phyloP scores from a whole-genome alignment of 2,113 vertebrate genomes.

The Coreoperca whiteheadi region DNA sequence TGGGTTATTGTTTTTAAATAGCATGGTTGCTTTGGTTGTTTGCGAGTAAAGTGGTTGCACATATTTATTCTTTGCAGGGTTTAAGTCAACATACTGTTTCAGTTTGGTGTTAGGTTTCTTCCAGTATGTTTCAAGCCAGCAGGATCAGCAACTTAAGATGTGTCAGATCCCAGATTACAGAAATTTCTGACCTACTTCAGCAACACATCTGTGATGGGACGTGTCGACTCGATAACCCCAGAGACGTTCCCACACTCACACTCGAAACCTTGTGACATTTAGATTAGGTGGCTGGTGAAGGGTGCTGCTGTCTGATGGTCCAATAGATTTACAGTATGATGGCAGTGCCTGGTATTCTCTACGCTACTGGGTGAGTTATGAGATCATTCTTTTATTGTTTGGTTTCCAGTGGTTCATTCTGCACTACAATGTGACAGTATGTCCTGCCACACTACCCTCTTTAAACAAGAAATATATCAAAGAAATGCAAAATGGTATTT shows the following conservation, averaged over 20 bases:
- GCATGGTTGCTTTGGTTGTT: background rate
- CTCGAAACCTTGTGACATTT: constrained; percentile 38
- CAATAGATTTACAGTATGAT: background rate
- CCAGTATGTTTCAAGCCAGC: background rate
- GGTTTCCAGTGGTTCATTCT: background rate
- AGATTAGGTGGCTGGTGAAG: constrained; percentile 29
- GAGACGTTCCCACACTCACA: constrained; percentile 10
- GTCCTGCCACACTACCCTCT: background rate
- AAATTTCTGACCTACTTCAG: background rate
- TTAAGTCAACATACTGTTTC: background rate
- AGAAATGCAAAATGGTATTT: background rate
- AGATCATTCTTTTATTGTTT: background rate
- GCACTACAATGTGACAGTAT: background rate
- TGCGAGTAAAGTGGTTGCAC: background rate
- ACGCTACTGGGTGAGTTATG: background rate
- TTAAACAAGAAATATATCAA: background rate
- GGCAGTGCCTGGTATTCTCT: background rate
- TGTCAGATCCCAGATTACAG: background rate
- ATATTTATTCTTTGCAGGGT: background rate
- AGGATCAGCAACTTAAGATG: background rate
- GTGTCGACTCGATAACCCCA: background rate
- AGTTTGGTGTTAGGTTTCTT: background rate
- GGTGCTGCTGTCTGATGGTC: constrained; percentile 16
- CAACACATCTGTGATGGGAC: constrained; percentile 1
- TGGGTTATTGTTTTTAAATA: background rate